A percentile compares a stretch with the other conserved stretches of the same genome.
phyloP scores from a whole-genome alignment of 2,797 vertebrate species.

The Poecile montanus region DNA sequence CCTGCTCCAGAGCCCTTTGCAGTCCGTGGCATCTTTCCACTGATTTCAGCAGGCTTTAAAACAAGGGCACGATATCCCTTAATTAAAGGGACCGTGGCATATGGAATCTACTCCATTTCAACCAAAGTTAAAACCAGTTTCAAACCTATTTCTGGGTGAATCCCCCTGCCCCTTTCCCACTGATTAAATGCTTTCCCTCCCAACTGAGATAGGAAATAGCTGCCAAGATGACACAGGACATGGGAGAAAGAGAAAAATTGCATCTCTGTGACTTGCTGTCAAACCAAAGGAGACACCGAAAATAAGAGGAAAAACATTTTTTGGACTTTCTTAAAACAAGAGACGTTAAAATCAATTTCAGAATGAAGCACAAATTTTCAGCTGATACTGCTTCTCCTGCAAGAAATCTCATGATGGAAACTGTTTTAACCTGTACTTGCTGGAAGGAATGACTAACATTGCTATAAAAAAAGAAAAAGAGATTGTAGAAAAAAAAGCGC shows the following conservation, averaged over 20 bases:
- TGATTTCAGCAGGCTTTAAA: background rate
- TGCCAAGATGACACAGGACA: background rate
- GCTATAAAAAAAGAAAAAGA: background rate
- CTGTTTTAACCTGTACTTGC: background rate
- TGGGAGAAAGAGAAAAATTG: background rate
- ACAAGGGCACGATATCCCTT: background rate
- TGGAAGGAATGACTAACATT: slow-evolving; percentile 24
- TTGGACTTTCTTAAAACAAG: background rate
- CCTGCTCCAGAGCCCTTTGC: background rate
- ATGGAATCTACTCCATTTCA: background rate
- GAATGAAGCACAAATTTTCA: background rate
- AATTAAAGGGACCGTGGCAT: background rate
- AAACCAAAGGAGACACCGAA: background rate
- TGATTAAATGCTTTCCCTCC: background rate
- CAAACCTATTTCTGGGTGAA: background rate
- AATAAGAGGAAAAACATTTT: background rate
- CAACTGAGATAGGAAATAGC: background rate
- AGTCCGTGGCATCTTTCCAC: background rate
- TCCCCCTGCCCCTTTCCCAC: background rate
- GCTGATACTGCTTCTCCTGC: background rate
- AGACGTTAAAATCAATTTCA: background rate
- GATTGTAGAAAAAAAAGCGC: background rate
- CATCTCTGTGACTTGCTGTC: background rate
- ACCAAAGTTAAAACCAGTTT: background rate
- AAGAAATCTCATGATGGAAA: background rate